Base-by-base conservation (phyloP, 2,797 vertebrate species). In the Phataginus tetradactyla region DNA sequence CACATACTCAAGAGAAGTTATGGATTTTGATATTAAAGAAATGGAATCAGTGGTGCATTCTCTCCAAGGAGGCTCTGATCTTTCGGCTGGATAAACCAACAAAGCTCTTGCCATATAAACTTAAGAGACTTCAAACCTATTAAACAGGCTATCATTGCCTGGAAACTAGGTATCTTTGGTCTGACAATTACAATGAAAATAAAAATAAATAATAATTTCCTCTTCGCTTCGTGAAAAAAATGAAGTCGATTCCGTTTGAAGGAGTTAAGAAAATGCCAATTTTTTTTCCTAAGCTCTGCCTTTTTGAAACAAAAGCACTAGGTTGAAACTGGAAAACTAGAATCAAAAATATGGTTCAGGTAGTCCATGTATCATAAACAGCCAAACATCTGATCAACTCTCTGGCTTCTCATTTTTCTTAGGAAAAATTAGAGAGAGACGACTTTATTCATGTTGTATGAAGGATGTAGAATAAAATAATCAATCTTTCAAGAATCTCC, bases 221-320 rank as follows among this genome's bases (percentile, higher is more conserved):
- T 12, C 8, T 12, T 25, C 4, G 21, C 1, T 32, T 84, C 68
- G 55, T 39, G 0, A 5, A 14, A 49, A n/a, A 80, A 72, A 68
- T 51, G 14, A 57, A 3, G 21, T 53, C 51, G 23, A 34, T 86
- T 87, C 23, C 64, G 0, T 79, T 34, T 79, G 37, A 89, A 89
- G 1, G 9, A n/a, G 7, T 86, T 61, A 57, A 68, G 9, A 68
- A 96, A 95, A 91, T 86, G 11, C 6, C 39, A 32, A 39, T 92
- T 95, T 81, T 85, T 37, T 87, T 61, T 11, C 45, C n/a, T 37
- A 72, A 57, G 2, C 11, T 53, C 57, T 86, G 23, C 51, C 34
- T 88, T 71, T 86, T 57, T 59, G 37, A 95, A 86, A 72, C 14
- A 80, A 94, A 95, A 77, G 25, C 74, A 63, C n/a, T 90, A 80